These are phyloP conservation scores for Petrophora chlorosata DNA, from an alignment of 2,888 invertebrate genomes.

Conservation along the genomic window DNA sequence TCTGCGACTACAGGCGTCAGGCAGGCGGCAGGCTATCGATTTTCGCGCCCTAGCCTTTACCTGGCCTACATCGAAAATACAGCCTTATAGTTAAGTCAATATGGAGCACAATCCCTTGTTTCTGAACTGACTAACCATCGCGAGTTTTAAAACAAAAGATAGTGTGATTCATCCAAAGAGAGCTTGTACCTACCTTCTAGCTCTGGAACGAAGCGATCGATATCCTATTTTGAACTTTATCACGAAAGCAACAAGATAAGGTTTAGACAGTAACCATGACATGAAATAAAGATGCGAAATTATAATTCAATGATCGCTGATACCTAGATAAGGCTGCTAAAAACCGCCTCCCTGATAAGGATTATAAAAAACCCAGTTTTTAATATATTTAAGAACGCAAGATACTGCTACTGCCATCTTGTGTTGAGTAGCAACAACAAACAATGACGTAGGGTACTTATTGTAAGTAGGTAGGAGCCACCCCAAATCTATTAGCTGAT, in stretches of 20 bases:
- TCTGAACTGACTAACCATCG: constrained; percentile 19
- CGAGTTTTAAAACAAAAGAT: constrained; percentile 60
- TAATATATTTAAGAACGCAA: not conserved
- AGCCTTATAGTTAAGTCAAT: constrained; percentile 20
- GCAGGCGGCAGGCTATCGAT: constrained; percentile 54
- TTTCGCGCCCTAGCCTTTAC: constrained; percentile 52
- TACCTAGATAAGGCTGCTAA: constrained; percentile 20
- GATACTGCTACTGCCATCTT: constrained; percentile 49
- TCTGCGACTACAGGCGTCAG: constrained; percentile 32
- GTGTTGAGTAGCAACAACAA: constrained; percentile 46
- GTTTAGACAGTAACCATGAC: constrained; percentile 9
- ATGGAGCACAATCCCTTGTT: constrained; percentile 28
- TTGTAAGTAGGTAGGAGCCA: too few species aligned
- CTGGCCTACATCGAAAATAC: constrained; percentile 25
- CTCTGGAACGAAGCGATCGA: constrained; percentile 38
- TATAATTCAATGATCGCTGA: constrained; percentile 18
- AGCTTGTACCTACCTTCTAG: constrained; percentile 51
- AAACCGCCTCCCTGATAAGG: constrained; percentile 27
- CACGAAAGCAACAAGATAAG: constrained; percentile 10
- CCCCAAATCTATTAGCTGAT: constrained; percentile 69
- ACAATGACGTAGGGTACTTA: constrained; percentile 27
- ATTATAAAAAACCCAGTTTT: constrained; percentile 8
- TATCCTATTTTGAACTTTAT: constrained; percentile 26
- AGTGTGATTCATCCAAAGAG: constrained; percentile 56
- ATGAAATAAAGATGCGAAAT: constrained; percentile 19